Conservation (phyloP, 2,888 invertebrate genomes). For the Sarcophaga caerulescens region DNA sequence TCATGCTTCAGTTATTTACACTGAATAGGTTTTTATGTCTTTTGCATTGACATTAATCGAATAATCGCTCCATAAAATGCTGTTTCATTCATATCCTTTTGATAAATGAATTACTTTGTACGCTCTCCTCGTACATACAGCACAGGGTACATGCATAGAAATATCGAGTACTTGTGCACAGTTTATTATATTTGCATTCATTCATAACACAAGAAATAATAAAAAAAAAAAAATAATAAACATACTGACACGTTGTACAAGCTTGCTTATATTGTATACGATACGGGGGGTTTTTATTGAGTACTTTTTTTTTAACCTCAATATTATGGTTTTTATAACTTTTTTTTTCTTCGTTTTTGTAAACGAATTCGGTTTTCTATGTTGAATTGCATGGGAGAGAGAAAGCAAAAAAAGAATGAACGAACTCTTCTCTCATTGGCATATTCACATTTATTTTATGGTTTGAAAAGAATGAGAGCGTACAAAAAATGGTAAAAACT, state of each 20-base stretch:
- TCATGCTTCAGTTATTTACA: conserved; percentile 15
- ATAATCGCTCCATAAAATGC: conserved; percentile 3
- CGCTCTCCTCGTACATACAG: background rate
- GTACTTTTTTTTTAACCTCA: conserved; percentile 54
- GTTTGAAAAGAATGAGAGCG: background rate
- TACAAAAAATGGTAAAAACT: background rate
- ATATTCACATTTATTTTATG: conserved; percentile 47
- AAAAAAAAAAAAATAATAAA: conserved; percentile 32
- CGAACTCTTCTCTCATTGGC: conserved; percentile 34
- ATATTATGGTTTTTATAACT: conserved; percentile 38
- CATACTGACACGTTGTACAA: background rate
- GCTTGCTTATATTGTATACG: background rate
- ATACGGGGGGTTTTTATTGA: conserved; percentile 17
- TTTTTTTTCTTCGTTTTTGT: conserved; percentile 6
- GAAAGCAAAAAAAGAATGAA: background rate
- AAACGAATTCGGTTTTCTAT: conserved; percentile 2
- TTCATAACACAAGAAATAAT: background rate
- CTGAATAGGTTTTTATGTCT: background rate
- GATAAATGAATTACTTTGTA: conserved; percentile 47
- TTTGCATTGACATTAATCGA: conserved; percentile 38
- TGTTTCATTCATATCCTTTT: conserved; percentile 32
- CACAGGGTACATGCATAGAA: background rate
- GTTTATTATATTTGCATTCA: conserved; percentile 59
- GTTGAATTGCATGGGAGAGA: conserved; percentile 34
- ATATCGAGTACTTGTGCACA: conserved; percentile 35